A percentile compares a stretch with the other conserved stretches of the same genome.
These are phyloP conservation scores for Megalonaias nervosa DNA, from an alignment of 1,140 invertebrate genomes.

Conservation along the genomic window DNA sequence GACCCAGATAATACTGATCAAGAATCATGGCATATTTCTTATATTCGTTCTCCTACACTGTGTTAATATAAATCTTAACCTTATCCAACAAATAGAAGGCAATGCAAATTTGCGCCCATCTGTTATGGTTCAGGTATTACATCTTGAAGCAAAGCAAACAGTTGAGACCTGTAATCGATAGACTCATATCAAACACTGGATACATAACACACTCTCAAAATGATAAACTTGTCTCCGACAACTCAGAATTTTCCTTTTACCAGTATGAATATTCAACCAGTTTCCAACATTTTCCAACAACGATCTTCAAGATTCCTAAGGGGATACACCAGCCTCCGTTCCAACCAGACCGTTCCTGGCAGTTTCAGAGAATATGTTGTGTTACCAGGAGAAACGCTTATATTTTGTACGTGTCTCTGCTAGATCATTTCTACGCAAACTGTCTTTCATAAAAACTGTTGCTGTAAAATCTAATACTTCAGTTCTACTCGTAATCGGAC, in stretches of 20 bases:
- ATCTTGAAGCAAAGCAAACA: conserved; percentile 10
- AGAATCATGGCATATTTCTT: no score
- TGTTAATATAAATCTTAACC: no score
- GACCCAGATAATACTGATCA: no score
- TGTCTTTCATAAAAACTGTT: neutral
- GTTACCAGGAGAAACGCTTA: conserved; percentile 11
- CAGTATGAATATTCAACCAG: neutral
- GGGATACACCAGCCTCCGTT: neutral
- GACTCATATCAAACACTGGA: conserved; percentile 22
- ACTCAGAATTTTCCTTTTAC: conserved; percentile 3
- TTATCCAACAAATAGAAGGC: neutral
- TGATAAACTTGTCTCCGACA: neutral
- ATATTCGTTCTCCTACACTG: no score
- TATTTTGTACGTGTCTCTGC: conserved; percentile 20
- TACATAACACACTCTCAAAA: neutral
- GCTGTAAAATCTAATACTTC: neutral
- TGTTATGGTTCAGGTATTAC: conserved; percentile 16
- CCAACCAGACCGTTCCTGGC: neutral
- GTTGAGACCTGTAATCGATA: conserved; percentile 9
- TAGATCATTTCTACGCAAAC: conserved; percentile 12
- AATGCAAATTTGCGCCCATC: conserved; percentile 17
- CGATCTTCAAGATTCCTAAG: neutral
- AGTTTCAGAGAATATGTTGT: neutral
- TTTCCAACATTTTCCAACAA: neutral
- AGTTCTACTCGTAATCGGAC: conserved; percentile 1